These are phyloP conservation scores for Phyllostomus hastatus DNA, from an alignment of 2,113 vertebrate species.

Conservation along the genomic window DNA sequence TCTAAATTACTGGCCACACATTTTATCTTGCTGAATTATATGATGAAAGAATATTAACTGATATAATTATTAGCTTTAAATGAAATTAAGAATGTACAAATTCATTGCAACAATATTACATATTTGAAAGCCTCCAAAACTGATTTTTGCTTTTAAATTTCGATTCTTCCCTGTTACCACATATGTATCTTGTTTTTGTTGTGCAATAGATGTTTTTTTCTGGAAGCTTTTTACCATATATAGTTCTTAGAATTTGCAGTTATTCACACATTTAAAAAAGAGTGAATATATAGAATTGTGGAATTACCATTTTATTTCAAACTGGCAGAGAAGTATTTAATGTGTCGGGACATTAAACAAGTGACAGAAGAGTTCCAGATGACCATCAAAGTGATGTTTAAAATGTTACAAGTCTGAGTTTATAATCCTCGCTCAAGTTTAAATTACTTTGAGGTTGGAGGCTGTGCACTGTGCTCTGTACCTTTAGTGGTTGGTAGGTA, in stretches of 20 bases:
- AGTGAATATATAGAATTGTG: neutral
- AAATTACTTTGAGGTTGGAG: constrained; percentile 37
- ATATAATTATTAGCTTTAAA: neutral
- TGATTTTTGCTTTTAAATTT: constrained; percentile 32
- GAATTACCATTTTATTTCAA: constrained; percentile 33
- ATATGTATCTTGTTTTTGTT: neutral
- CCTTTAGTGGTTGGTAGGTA: constrained; percentile 74
- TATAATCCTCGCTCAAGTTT: constrained; percentile 52
- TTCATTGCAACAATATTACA: neutral
- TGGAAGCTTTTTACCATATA: neutral
- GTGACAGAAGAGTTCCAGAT: neutral
- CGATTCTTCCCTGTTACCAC: neutral
- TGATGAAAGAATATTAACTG: neutral
- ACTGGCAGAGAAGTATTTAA: neutral
- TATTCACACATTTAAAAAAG: neutral
- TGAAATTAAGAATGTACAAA: neutral
- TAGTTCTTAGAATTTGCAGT: neutral
- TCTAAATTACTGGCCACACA: neutral
- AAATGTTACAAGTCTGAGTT: constrained; percentile 18
- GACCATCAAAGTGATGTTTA: neutral
- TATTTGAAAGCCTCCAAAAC: neutral
- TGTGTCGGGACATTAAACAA: neutral
- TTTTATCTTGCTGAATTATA: neutral
- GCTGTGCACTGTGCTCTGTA: constrained; percentile 59
- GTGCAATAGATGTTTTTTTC: neutral